Conservation (phyloP, 2,113 vertebrate genomes). For the Brachypteracias leptosomus region DNA sequence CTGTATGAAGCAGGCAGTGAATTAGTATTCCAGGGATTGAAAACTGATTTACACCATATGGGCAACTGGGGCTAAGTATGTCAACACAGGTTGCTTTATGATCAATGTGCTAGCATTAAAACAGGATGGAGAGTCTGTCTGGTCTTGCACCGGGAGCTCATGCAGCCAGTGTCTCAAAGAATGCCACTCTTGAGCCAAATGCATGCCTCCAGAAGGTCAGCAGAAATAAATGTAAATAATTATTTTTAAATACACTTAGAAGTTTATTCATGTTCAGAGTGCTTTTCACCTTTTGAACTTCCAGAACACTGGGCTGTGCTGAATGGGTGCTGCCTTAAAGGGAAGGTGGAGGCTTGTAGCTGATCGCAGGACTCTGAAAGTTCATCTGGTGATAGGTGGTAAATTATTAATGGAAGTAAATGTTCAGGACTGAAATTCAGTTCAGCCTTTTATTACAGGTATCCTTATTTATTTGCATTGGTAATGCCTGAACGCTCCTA, state of each 20-base stretch:
- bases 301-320: constrained; percentile 1
- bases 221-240: constrained; percentile 70
- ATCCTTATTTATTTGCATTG: constrained; percentile 3
- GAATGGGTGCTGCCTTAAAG: constrained; percentile 51
- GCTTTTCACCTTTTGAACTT: constrained; percentile 66
- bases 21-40: constrained; percentile 10
- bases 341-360: constrained; percentile 25
- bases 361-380: not conserved
- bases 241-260: constrained; percentile 64
- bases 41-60: constrained; percentile 51
- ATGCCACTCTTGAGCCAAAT: constrained; percentile 57
- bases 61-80: constrained; percentile 15
- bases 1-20: not conserved
- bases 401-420: constrained; percentile 52
- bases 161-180: constrained; percentile 45
- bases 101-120: constrained; percentile 41
- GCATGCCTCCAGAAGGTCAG: constrained; percentile 44
- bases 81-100: constrained; percentile 38
- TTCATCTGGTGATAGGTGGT: constrained; percentile 35
- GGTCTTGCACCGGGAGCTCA: constrained; percentile 31
- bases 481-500: not conserved
- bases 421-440: not conserved
- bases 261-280: constrained; percentile 55
- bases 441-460: not conserved
- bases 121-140: constrained; percentile 46